Evolutionary conservation across 2,113 vertebrate genomes (phyloP), one percentile per base, ranked within the genome.

Genomic region (Clarias batrachus): DNA sequence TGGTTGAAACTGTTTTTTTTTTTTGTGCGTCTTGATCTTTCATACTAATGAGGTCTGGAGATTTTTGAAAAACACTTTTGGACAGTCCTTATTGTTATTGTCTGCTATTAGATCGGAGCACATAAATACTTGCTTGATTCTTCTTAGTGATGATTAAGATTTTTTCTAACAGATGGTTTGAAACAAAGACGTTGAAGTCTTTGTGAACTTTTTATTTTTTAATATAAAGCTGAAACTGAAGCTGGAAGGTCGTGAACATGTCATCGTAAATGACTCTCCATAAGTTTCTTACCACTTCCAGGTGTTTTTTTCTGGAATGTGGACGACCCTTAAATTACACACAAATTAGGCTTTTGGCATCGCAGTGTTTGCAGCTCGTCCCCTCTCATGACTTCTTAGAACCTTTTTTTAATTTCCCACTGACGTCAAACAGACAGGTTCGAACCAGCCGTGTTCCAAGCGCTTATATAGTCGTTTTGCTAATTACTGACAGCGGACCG

Each of bases 401-500:
- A n/a, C 19, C 74, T 21, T 76, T 76, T 76, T 76, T 52, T 48
- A 10, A 37, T 57, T 84, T 41, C 19, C 41, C 70, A 25, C 11
- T 65, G 68, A 82, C 9, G 70, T 80, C 33, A 62, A 33, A 14
- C 23, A 57, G 83, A 56, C 30, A 85, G 77, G 54, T 85, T 37
- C 59, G 9, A 19, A 13, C 30, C 21, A 23, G 33, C 5, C 6
- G 65, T 68, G 74, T 33, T 41, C 17, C 56, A 56, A 25, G 62
- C n/a, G 7, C 30, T 33, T 33, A 2, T 33, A 33, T 33, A 33
- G 30, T 25, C 12, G 41, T 11, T 27, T 60, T 85, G 85, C 25
- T 87, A 73, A 89, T 89, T 77, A 71, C 41, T 59, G 11, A 62
- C 13, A 3, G 71, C 81, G 65, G 33, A 14, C 9, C 4, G 1